phyloP scores from a whole-genome alignment of 2,888 invertebrate genomes.

The Leptopilina syphax region DNA sequence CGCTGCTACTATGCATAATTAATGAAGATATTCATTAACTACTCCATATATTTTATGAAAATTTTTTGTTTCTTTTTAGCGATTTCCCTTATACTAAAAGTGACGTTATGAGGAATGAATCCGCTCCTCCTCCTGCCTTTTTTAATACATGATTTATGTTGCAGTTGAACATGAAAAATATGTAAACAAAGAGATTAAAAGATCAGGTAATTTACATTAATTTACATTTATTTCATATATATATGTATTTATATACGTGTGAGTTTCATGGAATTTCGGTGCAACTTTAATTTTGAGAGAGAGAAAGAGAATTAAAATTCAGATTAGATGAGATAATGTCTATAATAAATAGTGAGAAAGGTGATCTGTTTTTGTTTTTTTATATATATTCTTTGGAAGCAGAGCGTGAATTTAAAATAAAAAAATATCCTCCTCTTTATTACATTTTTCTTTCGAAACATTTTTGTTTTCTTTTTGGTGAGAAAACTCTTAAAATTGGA shows the following conservation, averaged over 20 bases:
- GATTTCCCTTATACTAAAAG: background rate
- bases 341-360: background rate
- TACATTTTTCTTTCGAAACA: too few species aligned
- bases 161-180: background rate
- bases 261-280: background rate
- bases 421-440: background rate
- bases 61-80: background rate
- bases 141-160: conserved; percentile 12
- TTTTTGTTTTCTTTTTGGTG: too few species aligned
- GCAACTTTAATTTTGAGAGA: background rate
- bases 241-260: too few species aligned
- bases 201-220: background rate
- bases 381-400: conserved; percentile 10
- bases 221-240: background rate
- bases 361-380: conserved; percentile 12
- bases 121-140: conserved; percentile 1
- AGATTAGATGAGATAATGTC: conserved; percentile 7
- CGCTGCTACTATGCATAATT: background rate
- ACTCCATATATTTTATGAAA: background rate
- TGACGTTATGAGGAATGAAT: conserved; percentile 11
- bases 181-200: conserved; percentile 10
- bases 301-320: conserved; percentile 10
- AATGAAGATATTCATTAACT: conserved; percentile 12
- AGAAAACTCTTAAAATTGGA: too few species aligned
- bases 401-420: conserved; percentile 16